Percentiles rank a stretch among this genome's conserved stretches.
Evolutionary conservation across 2,113 vertebrate genomes (phyloP).

Genomic region (Pitta sordida): DNA sequence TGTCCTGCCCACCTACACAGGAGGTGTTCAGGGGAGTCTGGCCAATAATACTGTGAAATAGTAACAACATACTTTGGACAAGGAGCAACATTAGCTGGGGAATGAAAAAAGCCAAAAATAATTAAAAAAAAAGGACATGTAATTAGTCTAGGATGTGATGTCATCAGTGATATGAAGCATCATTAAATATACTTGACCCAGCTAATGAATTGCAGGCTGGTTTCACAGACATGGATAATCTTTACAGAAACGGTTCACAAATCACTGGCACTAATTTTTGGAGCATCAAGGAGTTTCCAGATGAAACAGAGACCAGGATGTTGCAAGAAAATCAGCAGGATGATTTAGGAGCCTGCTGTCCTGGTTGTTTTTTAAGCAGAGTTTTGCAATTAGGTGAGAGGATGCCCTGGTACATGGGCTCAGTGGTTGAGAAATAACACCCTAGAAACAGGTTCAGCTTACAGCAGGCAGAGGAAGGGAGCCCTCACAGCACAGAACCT

Average conservation of each 20-base stretch:
- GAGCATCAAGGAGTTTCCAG: background rate
- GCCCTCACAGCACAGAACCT: background rate
- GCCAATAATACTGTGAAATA: background rate
- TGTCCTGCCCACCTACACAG: background rate
- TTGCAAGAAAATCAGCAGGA: constrained; percentile 27
- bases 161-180: background rate
- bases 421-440: background rate
- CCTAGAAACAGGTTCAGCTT: background rate
- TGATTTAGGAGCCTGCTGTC: background rate
- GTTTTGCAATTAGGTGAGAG: constrained; percentile 35
- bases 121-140: background rate
- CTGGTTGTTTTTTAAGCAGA: background rate
- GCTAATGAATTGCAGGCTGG: background rate
- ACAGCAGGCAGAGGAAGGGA: background rate
- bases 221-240: background rate
- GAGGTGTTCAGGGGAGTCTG: background rate
- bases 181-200: background rate
- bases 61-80: background rate
- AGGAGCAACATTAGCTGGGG: background rate
- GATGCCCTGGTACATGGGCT: background rate
- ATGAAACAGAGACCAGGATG: background rate
- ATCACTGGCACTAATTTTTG: background rate
- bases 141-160: background rate
- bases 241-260: background rate
- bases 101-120: background rate